Evolutionary conservation across 2,113 vertebrate species (phyloP), one percentile per base, ranked within the genome.

Genomic region (Dromiciops gliroides): DNA sequence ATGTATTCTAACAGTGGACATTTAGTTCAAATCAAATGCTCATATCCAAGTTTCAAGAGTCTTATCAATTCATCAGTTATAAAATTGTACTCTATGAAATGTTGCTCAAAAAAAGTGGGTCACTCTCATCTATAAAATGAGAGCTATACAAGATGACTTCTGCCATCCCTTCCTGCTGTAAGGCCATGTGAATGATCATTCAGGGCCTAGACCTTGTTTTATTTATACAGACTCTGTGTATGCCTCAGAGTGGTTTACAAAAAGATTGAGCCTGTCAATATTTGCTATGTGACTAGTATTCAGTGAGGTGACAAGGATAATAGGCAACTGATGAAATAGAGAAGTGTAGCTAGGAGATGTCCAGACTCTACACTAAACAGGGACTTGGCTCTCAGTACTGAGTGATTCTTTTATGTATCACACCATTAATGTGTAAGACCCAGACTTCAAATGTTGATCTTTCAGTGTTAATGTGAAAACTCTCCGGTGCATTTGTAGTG

Each of bases 321-420:
- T 50, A 16, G 51, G 88, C 37, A 31, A 0, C 91, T 0, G 19
- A 24, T 67, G 0, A 93, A 8, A 26, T 1, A 31, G 67, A 50
- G 19, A 16, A 37, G 91, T 83, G 1, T 19, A n/a, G 24, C 94
- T 23, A 0, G 0, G 92, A 92, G 50, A 2, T n/a, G 95, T 95
- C 96, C 95, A 51, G 95, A 89, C 48, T 91, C 92, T 14, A 37
- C 56, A 49, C 97, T 96, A 97, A 97, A 96, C 88, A 19, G 93
- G 96, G 97, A 22, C 4, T 93, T 95, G 96, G 96, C 97, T 97
- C 97, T 96, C 1, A 89, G 67, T 90, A 47, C 56, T 48, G 44
- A 95, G 93, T 90, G 89, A 95, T 50, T 91, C 52, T 89, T 93
- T 95, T 23, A 91, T 95, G 88, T 95, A 97, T 95, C 92, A 51